A percentile compares a stretch with the other conserved stretches of the same genome.
Evolutionary conservation across 2,797 vertebrate genomes (phyloP).

Genomic region (Gobionotothen gibberifrons): DNA sequence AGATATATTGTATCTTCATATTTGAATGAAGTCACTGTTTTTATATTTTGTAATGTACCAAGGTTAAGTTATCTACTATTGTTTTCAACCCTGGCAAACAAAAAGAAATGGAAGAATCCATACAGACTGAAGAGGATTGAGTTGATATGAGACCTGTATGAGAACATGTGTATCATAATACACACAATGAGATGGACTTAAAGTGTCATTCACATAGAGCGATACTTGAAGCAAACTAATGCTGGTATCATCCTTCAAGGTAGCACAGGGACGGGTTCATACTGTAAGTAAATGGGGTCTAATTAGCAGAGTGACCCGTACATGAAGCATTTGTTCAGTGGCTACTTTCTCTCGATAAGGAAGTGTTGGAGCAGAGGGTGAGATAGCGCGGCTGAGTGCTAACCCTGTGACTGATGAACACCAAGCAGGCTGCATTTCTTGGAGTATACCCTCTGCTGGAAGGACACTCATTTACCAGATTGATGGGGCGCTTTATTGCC

Average conservation of each 20-base stretch:
- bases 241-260: conserved; percentile 17
- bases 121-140: background rate
- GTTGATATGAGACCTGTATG: background rate
- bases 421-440: conserved; percentile 56
- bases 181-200: conserved; percentile 17
- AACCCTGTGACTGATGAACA: conserved; percentile 72
- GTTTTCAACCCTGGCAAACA: background rate
- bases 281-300: conserved; percentile 39
- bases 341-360: conserved; percentile 40
- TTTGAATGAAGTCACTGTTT: background rate
- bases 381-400: conserved; percentile 38
- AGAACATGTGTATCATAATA: conserved; percentile 1
- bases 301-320: conserved; percentile 46
- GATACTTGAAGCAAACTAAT: background rate
- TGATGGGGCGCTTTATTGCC: conserved; percentile 81
- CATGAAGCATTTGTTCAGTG: conserved; percentile 40
- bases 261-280: conserved; percentile 12
- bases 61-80: background rate
- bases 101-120: background rate
- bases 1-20: background rate
- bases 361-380: conserved; percentile 45
- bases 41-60: background rate
- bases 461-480: conserved; percentile 81
- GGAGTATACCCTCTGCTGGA: conserved; percentile 67
- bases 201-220: background rate